phyloP scores from a whole-genome alignment of 2,797 vertebrate genomes.

The Paramormyrops hopkinsi region DNA sequence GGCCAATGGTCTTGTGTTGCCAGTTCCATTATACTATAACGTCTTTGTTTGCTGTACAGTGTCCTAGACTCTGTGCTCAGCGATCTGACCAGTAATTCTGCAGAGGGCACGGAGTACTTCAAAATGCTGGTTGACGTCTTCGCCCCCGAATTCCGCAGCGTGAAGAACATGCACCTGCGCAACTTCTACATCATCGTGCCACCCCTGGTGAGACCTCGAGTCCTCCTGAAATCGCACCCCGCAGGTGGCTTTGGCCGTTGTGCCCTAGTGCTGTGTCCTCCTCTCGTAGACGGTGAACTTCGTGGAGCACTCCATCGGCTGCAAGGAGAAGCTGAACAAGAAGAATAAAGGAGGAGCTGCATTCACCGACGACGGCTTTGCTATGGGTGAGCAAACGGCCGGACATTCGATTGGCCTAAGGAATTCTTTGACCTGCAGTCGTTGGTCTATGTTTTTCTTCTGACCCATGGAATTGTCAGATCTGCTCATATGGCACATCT shows the following conservation, averaged over 20 bases:
- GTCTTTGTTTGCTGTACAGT: slow-evolving; percentile 36
- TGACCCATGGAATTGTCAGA: neutral
- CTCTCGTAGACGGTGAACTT: slow-evolving; percentile 83
- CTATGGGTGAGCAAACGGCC: slow-evolving; percentile 77
- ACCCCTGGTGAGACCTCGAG: slow-evolving; percentile 72
- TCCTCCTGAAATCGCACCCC: neutral
- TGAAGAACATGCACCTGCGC: slow-evolving; percentile 92
- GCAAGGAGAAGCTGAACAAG: slow-evolving; percentile 97
- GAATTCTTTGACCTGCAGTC: neutral
- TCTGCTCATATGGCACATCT: neutral
- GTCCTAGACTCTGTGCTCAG: slow-evolving; percentile 80
- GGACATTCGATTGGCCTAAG: neutral
- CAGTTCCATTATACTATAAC: neutral
- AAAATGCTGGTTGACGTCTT: slow-evolving; percentile 97
- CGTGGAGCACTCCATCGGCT: slow-evolving; percentile 93
- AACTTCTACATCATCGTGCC: slow-evolving; percentile 99
- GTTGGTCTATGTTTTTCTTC: neutral
- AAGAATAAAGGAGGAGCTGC: slow-evolving; percentile 96
- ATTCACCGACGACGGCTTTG: slow-evolving; percentile 97
- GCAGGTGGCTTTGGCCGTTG: neutral
- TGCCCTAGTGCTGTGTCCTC: neutral
- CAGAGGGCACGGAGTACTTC: slow-evolving; percentile 96
- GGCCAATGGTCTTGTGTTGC: neutral
- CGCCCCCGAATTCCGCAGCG: slow-evolving; percentile 87
- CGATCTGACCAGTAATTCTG: slow-evolving; percentile 90